Evolutionary conservation across 2,888 invertebrate species (phyloP).

Genomic region (Sminthurinus aureus): DNA sequence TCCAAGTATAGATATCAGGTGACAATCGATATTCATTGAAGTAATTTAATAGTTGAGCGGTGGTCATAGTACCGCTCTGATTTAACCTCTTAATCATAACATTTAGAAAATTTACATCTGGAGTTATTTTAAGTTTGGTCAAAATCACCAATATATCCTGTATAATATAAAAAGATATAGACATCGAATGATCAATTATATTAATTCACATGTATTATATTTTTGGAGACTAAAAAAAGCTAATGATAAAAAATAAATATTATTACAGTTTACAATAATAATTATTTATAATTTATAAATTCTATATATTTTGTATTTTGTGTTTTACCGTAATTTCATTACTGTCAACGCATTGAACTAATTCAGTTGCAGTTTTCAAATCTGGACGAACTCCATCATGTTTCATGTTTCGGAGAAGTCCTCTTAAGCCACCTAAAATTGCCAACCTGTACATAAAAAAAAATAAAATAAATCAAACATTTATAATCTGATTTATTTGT

Average conservation of each 20-base stretch:
- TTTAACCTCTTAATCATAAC: conserved; percentile 83
- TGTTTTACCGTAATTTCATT: conserved; percentile 70
- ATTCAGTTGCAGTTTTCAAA: conserved; percentile 79
- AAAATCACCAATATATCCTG: conserved; percentile 71
- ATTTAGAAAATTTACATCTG: conserved; percentile 86
- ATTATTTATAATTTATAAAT: not conserved
- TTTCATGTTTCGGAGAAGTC: conserved; percentile 80
- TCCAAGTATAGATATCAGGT: conserved; percentile 84
- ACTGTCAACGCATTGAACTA: conserved; percentile 76
- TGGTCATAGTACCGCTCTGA: conserved; percentile 74
- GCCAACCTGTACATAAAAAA: conserved; percentile 67
- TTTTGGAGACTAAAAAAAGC: no score
- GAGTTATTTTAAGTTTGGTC: conserved; percentile 68
- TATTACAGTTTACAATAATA: no score
- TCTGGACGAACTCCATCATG: conserved; percentile 73
- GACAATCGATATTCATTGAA: conserved; percentile 62
- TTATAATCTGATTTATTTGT: not conserved
- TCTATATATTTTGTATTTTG: not conserved
- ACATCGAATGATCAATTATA: not conserved
- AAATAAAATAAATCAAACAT: not conserved
- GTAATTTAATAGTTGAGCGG: conserved; percentile 66
- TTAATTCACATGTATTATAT: not conserved
- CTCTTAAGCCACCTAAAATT: conserved; percentile 79
- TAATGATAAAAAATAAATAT: no score
- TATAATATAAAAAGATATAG: conserved; percentile 48